Percentiles rank a stretch among this genome's conserved stretches.
These are phyloP conservation scores for Homarus americanus DNA, from an alignment of 1,140 invertebrate genomes.

Conservation along the genomic window DNA sequence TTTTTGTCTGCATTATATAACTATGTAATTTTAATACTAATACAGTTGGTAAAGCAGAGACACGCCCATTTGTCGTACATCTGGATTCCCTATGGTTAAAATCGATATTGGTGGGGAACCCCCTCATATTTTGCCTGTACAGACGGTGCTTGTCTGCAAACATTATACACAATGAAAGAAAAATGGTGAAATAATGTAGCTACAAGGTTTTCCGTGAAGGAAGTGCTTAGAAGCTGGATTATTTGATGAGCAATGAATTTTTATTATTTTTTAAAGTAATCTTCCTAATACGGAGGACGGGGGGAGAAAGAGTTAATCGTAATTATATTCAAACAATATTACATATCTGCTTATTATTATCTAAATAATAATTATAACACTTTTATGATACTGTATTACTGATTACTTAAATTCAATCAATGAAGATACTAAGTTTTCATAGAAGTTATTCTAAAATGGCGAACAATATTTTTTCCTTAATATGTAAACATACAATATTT, in stretches of 20 bases:
- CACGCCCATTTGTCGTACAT: conserved; percentile 17
- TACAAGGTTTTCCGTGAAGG: too few relatives aligned
- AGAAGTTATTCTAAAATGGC: neutral
- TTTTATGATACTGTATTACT: neutral
- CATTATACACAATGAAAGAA: neutral
- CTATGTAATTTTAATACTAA: too few relatives aligned
- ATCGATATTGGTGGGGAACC: conserved; percentile 32
- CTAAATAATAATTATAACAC: neutral
- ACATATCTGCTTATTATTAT: neutral
- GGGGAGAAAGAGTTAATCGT: too few relatives aligned
- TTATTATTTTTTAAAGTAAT: too few relatives aligned
- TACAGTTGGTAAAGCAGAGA: neutral
- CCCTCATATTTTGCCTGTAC: neutral
- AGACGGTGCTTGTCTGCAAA: neutral
- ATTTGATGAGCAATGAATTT: too few relatives aligned
- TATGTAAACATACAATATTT: neutral
- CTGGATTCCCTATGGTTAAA: conserved; percentile 29
- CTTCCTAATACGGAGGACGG: too few relatives aligned
- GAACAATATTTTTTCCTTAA: neutral
- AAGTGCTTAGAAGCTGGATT: neutral
- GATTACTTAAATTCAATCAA: neutral
- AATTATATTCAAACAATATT: too few relatives aligned
- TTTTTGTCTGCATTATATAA: too few relatives aligned
- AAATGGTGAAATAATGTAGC: too few relatives aligned
- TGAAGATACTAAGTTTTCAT: neutral